Conservation (phyloP, 2,888 invertebrate species). For the Amitus sp. region DNA sequence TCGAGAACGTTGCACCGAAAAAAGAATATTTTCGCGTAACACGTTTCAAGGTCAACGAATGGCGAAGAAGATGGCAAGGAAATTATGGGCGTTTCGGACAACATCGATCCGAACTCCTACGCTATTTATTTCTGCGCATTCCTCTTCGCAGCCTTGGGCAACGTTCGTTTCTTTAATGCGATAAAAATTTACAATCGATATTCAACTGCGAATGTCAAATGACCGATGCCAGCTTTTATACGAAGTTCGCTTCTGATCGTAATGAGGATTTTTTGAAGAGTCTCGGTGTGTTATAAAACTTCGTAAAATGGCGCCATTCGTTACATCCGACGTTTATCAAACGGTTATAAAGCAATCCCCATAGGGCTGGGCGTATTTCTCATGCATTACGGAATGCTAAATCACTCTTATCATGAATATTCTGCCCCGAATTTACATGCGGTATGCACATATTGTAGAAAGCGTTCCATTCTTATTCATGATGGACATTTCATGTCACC, state of each 20-base stretch:
- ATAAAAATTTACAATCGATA: slow-evolving; percentile 21
- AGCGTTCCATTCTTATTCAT: slow-evolving; percentile 18
- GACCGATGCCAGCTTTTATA: slow-evolving; percentile 1
- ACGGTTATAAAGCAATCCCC: slow-evolving; percentile 17
- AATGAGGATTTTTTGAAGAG: not conserved
- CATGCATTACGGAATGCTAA: slow-evolving; percentile 29
- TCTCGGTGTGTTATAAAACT: not conserved
- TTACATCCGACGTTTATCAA: slow-evolving; percentile 8
- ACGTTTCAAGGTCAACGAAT: slow-evolving; percentile 29
- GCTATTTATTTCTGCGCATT: slow-evolving; percentile 40
- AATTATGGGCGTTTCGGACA: slow-evolving; percentile 40
- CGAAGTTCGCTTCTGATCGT: not conserved
- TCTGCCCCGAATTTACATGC: slow-evolving; percentile 17
- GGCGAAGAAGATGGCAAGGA: slow-evolving; percentile 23
- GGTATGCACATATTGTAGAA: slow-evolving; percentile 20
- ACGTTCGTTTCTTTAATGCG: slow-evolving; percentile 29
- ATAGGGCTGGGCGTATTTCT: slow-evolving; percentile 21
- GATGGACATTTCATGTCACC: slow-evolving; percentile 12
- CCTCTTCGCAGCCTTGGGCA: slow-evolving; percentile 32
- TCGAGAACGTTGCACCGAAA: no score
- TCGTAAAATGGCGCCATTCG: not conserved
- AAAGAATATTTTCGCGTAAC: slow-evolving; percentile 17
- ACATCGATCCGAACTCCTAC: slow-evolving; percentile 39
- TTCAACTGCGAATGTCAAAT: not conserved
- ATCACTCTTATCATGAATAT: slow-evolving; percentile 38